Evolutionary conservation across 2,113 vertebrate species (phyloP).

Genomic region (Calidris pugnax): DNA sequence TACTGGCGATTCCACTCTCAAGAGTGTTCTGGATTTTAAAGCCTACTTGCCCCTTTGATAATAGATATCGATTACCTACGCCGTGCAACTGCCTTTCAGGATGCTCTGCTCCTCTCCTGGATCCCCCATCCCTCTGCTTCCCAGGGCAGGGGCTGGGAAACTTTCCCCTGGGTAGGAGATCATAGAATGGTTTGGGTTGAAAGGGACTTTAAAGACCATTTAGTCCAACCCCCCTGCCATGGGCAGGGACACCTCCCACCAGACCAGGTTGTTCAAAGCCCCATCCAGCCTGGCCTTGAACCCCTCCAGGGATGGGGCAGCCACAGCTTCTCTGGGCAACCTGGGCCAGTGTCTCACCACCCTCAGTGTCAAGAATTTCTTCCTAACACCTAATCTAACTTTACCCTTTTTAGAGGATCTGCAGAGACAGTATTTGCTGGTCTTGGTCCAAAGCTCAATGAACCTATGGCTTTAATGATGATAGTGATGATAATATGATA

Average conservation of each 20-base stretch:
- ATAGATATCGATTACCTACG: rapidly evolving
- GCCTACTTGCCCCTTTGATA: not conserved
- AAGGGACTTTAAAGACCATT: not conserved
- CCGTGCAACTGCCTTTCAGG: not conserved
- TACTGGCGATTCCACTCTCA: not conserved
- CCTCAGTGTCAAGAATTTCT: not conserved
- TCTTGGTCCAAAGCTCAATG: not conserved
- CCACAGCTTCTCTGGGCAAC: not conserved
- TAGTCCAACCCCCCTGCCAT: not conserved
- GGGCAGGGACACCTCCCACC: not conserved
- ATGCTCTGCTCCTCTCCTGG: not conserved
- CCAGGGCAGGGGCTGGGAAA: not conserved
- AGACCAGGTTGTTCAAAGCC: not conserved
- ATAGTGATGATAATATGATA: no score
- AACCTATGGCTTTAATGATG: not conserved
- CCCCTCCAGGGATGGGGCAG: not conserved
- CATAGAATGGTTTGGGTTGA: not conserved
- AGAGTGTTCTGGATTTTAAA: not conserved
- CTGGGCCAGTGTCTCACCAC: not conserved
- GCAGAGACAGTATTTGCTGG: not conserved
- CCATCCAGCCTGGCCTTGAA: not conserved
- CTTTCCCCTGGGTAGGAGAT: not conserved
- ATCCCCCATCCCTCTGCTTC: not conserved
- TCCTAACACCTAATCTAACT: not conserved
- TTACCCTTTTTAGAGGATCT: not conserved